Percentiles rank a stretch among this genome's conserved stretches.
Evolutionary conservation across 2,113 vertebrate genomes (phyloP).

Genomic region (Tretioscincus oriximinensis): DNA sequence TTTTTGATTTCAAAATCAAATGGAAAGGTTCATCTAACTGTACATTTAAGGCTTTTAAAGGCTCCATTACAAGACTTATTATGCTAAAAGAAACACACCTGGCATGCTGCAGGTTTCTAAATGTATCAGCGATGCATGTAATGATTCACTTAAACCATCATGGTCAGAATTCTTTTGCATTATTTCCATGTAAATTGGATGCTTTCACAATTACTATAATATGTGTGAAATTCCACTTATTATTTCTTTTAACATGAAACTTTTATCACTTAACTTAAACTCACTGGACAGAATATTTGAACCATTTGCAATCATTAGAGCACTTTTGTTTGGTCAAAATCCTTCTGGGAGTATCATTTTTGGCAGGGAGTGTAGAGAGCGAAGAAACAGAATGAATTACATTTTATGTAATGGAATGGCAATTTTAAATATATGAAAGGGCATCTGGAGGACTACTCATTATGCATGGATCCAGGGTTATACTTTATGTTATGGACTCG

Average conservation of each 20-base stretch:
- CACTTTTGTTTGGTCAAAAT: constrained; percentile 80
- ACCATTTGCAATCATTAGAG: constrained; percentile 83
- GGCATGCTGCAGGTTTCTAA: constrained; percentile 78
- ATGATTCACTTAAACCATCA: constrained; percentile 85
- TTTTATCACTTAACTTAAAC: constrained; percentile 82
- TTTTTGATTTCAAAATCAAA: constrained; percentile 60
- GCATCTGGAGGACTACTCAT: constrained; percentile 68
- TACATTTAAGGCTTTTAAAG: constrained; percentile 88
- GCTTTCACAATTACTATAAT: constrained; percentile 87
- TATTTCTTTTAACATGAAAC: constrained; percentile 83
- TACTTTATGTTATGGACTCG: constrained; percentile 63
- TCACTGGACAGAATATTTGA: constrained; percentile 78
- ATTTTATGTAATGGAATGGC: constrained; percentile 74
- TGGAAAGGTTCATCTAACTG: constrained; percentile 87
- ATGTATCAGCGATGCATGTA: constrained; percentile 80
- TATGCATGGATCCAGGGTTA: constrained; percentile 70
- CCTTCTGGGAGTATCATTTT: constrained; percentile 70
- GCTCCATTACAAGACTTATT: constrained; percentile 83
- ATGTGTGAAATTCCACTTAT: constrained; percentile 85
- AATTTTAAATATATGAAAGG: constrained; percentile 78
- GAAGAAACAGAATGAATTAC: constrained; percentile 72
- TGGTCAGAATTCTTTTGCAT: constrained; percentile 81
- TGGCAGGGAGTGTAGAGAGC: constrained; percentile 14
- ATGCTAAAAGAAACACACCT: constrained; percentile 82
- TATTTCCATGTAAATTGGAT: constrained; percentile 90